A percentile compares a stretch with the other conserved stretches of the same genome.
These are phyloP conservation scores for Tympanoctomys barrerae DNA, from an alignment of 2,797 vertebrate genomes.

Conservation along the genomic window DNA sequence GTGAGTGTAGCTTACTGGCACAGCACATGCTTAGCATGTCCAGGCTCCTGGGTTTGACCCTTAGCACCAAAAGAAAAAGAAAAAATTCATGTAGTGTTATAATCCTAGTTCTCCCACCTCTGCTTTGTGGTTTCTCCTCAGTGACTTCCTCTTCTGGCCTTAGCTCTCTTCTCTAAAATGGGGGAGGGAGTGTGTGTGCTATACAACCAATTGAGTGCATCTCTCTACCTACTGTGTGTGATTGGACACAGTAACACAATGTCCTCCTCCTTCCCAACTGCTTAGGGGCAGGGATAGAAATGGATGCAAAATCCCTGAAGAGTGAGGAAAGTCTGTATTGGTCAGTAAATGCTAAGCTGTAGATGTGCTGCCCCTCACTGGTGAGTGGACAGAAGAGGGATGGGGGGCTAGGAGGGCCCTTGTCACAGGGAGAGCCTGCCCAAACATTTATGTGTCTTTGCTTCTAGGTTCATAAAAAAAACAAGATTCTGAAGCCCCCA, in stretches of 20 bases:
- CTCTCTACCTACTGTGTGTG: background rate
- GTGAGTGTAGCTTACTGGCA: background rate
- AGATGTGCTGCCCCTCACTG: background rate
- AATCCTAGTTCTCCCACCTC: background rate
- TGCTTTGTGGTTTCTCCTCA: background rate
- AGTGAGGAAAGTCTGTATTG: background rate
- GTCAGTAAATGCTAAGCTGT: background rate
- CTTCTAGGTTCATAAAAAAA: background rate
- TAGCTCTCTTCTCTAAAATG: constrained; percentile 54
- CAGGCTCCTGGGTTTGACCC: background rate
- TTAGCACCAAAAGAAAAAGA: background rate
- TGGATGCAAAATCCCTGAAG: background rate
- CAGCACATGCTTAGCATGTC: background rate
- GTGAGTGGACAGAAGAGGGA: background rate
- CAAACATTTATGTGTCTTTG: background rate
- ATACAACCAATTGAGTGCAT: background rate
- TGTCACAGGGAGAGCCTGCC: background rate
- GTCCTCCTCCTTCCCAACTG: background rate
- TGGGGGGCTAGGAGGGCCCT: background rate
- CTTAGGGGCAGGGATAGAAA: background rate
- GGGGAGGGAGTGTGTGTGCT: too few relatives aligned
- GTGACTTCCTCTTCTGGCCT: background rate
- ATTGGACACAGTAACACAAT: background rate
- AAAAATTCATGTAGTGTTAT: background rate
- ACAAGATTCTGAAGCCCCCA: constrained; percentile 34